Percentiles rank a stretch among this genome's conserved stretches.
phyloP scores from a whole-genome alignment of 2,113 vertebrate genomes.

The Agapornis roseicollis region DNA sequence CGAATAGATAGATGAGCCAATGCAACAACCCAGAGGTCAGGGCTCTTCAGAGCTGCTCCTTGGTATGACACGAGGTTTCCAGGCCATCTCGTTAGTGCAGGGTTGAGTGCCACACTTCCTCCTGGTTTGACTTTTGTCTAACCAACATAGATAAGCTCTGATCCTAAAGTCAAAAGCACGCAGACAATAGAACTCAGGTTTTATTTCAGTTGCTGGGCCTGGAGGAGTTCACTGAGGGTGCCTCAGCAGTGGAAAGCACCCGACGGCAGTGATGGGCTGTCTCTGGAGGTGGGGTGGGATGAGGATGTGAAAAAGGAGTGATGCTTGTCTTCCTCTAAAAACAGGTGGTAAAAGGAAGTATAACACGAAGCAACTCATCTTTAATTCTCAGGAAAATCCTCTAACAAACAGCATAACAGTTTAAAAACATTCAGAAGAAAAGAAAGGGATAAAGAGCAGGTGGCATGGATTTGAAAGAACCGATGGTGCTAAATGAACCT shows the following conservation, averaged over 20 bases:
- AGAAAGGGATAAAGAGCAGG: neutral
- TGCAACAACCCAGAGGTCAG: rapidly evolving
- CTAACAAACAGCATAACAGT: neutral
- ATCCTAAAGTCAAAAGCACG: neutral
- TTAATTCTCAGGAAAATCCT: neutral
- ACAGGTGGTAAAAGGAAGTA: neutral
- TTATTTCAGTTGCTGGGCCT: neutral
- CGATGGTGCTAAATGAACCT: neutral
- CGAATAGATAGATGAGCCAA: neutral
- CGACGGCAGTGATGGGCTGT: neutral
- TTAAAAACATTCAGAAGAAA: neutral
- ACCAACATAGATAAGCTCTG: neutral
- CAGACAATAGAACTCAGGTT: neutral
- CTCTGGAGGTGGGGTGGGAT: neutral
- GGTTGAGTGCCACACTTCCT: neutral
- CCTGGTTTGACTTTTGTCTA: neutral
- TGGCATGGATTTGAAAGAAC: neutral
- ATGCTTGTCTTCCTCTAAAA: neutral
- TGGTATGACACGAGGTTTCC: neutral
- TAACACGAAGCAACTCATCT: neutral
- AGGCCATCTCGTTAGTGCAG: rapidly evolving
- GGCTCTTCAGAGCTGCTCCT: neutral
- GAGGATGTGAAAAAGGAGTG: neutral
- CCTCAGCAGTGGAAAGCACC: neutral
- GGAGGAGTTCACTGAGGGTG: neutral